Evolutionary conservation across 2,113 vertebrate genomes (phyloP).

Genomic region (Zingel zingel): DNA sequence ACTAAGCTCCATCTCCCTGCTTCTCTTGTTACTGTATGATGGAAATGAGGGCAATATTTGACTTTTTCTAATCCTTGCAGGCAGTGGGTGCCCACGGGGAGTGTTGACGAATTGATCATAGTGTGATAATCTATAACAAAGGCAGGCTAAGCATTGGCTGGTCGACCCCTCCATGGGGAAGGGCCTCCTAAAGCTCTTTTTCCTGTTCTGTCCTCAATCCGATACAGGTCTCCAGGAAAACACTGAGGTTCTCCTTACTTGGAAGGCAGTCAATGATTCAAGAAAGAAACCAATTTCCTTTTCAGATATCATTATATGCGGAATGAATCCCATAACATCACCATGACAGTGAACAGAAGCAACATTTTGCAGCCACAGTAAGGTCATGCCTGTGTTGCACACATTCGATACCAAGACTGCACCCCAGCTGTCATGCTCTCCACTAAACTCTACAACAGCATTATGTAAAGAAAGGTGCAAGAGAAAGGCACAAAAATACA

Average conservation of each 20-base stretch:
- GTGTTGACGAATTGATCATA: slow-evolving; percentile 58
- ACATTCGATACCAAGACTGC: slow-evolving; percentile 30
- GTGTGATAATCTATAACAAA: slow-evolving; percentile 63
- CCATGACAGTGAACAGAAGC: slow-evolving; percentile 23
- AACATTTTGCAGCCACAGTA: slow-evolving; percentile 5
- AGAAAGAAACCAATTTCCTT: slow-evolving; percentile 35
- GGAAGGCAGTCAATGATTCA: slow-evolving; percentile 28
- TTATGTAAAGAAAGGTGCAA: background rate
- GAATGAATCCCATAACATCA: slow-evolving; percentile 16
- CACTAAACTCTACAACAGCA: background rate
- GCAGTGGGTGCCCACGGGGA: slow-evolving; percentile 12
- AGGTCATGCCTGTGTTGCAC: slow-evolving; percentile 13
- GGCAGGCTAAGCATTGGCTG: slow-evolving; percentile 30
- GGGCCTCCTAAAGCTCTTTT: slow-evolving; percentile 37
- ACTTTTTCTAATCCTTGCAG: slow-evolving; percentile 42
- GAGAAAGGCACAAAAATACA: background rate
- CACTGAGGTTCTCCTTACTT: slow-evolving; percentile 12
- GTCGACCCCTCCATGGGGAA: slow-evolving; percentile 35
- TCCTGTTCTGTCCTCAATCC: slow-evolving; percentile 55
- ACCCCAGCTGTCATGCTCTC: slow-evolving; percentile 36
- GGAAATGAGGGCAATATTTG: slow-evolving; percentile 51
- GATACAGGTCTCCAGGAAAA: slow-evolving; percentile 33
- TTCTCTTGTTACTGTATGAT: slow-evolving; percentile 39
- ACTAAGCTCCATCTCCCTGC: slow-evolving; percentile 19
- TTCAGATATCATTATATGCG: slow-evolving; percentile 31